These are phyloP conservation scores for Colostygia pectinataria DNA, from an alignment of 2,888 invertebrate species.

Conservation along the genomic window DNA sequence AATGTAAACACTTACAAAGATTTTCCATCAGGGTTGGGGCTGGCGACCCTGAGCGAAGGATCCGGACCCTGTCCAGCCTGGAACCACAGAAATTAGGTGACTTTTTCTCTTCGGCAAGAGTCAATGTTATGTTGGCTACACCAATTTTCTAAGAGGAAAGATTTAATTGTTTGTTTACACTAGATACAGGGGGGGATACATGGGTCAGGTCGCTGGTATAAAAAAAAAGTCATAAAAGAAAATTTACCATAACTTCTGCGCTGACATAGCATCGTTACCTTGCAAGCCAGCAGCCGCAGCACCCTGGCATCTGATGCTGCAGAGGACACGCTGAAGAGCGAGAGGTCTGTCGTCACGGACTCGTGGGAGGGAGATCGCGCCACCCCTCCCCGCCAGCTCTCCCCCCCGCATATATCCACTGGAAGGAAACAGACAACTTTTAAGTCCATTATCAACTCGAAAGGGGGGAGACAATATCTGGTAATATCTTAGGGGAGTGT, in stretches of 20 bases:
- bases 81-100: slow-evolving; percentile 24
- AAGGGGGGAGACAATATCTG: too few species aligned
- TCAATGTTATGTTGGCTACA: too few species aligned
- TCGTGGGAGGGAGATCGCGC: slow-evolving; percentile 91
- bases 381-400: slow-evolving; percentile 65
- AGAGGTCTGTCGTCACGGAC: slow-evolving; percentile 92
- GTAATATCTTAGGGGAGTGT: too few species aligned
- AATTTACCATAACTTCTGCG: too few species aligned
- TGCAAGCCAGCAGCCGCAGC: slow-evolving; percentile 66
- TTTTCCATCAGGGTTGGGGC: slow-evolving; percentile 87
- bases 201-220: too few species aligned
- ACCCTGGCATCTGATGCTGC: slow-evolving; percentile 75
- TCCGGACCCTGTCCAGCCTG: slow-evolving; percentile 76
- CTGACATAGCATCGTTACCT: slow-evolving; percentile 44
- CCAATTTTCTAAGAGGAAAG: too few species aligned
- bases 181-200: too few species aligned
- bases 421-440: slow-evolving; percentile 43
- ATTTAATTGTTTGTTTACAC: too few species aligned
- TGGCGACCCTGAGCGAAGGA: slow-evolving; percentile 83
- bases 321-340: slow-evolving; percentile 89
- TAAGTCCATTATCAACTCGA: too few species aligned
- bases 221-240: too few species aligned
- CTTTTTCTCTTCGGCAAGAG: too few species aligned
- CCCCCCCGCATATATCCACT: slow-evolving; percentile 78
- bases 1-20: slow-evolving; percentile 61